Base-by-base conservation (phyloP, 2,113 vertebrate genomes). In the Leucosticte australis region DNA sequence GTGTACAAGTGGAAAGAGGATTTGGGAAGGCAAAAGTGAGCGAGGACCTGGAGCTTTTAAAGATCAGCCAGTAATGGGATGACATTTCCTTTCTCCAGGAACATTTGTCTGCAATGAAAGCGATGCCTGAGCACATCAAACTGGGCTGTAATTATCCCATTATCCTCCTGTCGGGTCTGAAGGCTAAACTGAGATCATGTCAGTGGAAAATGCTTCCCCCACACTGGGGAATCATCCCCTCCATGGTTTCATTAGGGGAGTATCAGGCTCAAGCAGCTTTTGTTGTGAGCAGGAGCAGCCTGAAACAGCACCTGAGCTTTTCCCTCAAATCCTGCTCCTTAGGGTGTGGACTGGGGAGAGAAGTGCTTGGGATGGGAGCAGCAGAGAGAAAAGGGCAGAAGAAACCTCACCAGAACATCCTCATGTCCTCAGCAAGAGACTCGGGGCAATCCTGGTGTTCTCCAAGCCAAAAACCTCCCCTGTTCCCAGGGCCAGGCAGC, bases 1-100 rank as follows among this genome's bases (percentile, higher is more conserved):
- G 7, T 13, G 28, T 2, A 20, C 1, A 0, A 65, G 47, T 13
- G 9, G n/a, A 41, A 83, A 71, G 33, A 1, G 0, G 12, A 13
- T 30, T 65, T 50, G 22, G 74, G 77, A 60, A 77, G 42, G 78
- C 63, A 83, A 73, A 93, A 90, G 15, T 24, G 26, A 68, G 78
- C 27, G 28, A 53, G 26, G 57, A 76, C 37, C 75, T 65, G 10
- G 53, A 69, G 71, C 47, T 60, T 93, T 80, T 39, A 62, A 65
- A 93, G 76, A 62, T 68, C 79, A 83, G 55, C 18, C 68, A 21
- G 35, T 69, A 76, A 65, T 9, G 78, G 55, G 90, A 83, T 79
- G 86, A 50, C 79, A 92, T 90, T 89, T 84, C 70, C 41, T 64
- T 71, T 70, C 47, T 53, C 63, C 2, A 0, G 79, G 30, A 90